phyloP scores from a whole-genome alignment of 2,888 invertebrate species.

The Orthosia gracilis region DNA sequence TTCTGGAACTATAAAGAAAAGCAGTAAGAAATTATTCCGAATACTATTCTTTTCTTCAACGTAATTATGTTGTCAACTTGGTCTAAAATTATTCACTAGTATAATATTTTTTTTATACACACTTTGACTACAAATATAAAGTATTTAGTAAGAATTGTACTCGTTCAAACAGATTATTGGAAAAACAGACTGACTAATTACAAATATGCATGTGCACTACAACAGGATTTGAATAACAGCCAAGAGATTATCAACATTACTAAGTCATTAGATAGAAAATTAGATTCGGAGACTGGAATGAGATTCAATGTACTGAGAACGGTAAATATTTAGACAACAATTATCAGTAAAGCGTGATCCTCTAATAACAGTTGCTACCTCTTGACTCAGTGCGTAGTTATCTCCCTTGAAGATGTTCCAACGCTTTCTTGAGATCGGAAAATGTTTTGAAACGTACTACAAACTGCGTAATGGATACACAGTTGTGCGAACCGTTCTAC shows the following conservation, averaged over 20 bases:
- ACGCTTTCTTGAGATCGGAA: conserved; percentile 58
- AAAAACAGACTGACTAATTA: conserved; percentile 9
- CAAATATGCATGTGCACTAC: conserved; percentile 2
- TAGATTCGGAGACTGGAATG: conserved; percentile 76
- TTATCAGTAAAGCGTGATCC: conserved; percentile 85
- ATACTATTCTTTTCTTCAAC: not conserved
- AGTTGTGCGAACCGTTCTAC: conserved; percentile 45
- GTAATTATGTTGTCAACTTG: conserved; percentile 12
- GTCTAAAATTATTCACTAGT: conserved; percentile 21
- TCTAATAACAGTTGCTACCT: conserved; percentile 76
- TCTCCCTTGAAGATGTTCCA: conserved; percentile 56
- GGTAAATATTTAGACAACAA: conserved; percentile 89
- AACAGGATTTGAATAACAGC: conserved; percentile 48
- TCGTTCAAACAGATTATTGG: not conserved
- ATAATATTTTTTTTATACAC: conserved; percentile 3
- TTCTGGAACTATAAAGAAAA: conserved; percentile 15
- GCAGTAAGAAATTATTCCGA: conserved; percentile 2
- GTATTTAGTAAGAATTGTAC: conserved; percentile 3
- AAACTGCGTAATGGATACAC: conserved; percentile 70
- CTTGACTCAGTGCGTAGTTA: conserved; percentile 53
- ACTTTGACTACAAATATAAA: conserved; percentile 11
- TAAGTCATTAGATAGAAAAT: conserved; percentile 70
- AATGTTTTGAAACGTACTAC: conserved; percentile 1
- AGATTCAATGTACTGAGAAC: conserved; percentile 80
- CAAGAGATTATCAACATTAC: conserved; percentile 54